Percentiles rank a stretch among this genome's conserved stretches.
phyloP scores from a whole-genome alignment of 2,888 invertebrate species.

The Temnothorax rugatulus region DNA sequence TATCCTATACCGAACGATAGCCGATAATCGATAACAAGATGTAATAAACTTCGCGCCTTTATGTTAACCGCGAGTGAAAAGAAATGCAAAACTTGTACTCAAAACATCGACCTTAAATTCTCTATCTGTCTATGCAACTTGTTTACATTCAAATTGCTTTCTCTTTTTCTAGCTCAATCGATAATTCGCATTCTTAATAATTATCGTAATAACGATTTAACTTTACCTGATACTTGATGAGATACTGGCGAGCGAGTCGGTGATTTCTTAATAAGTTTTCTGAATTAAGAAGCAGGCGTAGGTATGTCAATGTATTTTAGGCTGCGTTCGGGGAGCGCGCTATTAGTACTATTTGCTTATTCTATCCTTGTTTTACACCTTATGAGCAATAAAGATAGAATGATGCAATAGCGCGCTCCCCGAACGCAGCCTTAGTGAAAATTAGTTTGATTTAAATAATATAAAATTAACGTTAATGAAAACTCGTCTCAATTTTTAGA shows the following conservation, averaged over 20 bases:
- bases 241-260: too few relatives aligned
- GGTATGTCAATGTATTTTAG: neutral
- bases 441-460: constrained; percentile 3
- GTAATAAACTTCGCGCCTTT: constrained; percentile 5
- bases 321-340: too few relatives aligned
- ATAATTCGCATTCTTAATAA: constrained; percentile 7
- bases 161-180: neutral
- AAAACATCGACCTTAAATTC: neutral
- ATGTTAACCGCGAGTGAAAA: constrained; percentile 30
- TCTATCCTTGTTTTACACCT: too few relatives aligned
- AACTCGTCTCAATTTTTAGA: neutral
- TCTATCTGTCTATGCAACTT: too few relatives aligned
- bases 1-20: neutral
- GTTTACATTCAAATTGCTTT: neutral
- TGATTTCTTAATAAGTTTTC: too few relatives aligned
- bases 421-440: neutral
- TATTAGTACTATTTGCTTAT: too few relatives aligned
- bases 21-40: neutral
- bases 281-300: too few relatives aligned
- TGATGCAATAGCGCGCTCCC: too few relatives aligned
- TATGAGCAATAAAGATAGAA: too few relatives aligned
- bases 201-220: neutral
- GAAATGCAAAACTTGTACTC: neutral
- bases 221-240: neutral
- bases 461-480: neutral